Evolutionary conservation across 2,113 vertebrate species (phyloP), one percentile per base, ranked within the genome.

Genomic region (Sturnira hondurensis): DNA sequence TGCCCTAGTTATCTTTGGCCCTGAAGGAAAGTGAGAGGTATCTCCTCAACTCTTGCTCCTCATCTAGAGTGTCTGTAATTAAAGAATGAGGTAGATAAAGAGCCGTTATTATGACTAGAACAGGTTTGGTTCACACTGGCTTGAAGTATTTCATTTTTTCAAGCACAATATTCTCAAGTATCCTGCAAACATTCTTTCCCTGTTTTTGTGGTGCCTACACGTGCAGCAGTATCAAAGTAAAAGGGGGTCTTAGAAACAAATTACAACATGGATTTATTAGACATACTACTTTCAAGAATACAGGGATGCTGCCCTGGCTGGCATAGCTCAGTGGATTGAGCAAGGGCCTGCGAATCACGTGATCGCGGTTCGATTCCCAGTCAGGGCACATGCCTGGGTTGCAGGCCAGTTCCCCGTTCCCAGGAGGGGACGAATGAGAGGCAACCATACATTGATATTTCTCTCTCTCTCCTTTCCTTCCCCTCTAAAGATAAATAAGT

Each of bases 61-160:
- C 65, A 68, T 43, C 20, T 70, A 88, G 15, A 47, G 31, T 87
- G 56, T 63, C 43, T 88, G 85, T 94, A 86, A 96, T 2, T 94
- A 68, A 93, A 97, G 61, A 94, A 54, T 22, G 38, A 90, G 31
- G n/a, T 24, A 74, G 50, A 92, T 67, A 81, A 84, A 58, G 77
- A 26, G 24, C 36, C 82, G 38, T 63, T 93, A 54, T 95, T 89
- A 28, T 68, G 45, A 95, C 22, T n/a, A 84, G 43, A 87, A 84
- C 12, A 92, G 52, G 31, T 63, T 95, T 74, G 43, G 86, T 5
- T 89, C 26, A 38, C 68, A 84, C 16, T 68, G 19, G 16, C 31
- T 80, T 80, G 38, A 80, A 58, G 91, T 91, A 58, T 74, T 94
- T 76, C 45, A 67, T 74, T 91, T 89, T 84, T 83, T 84, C 54